Conservation (phyloP, 2,888 invertebrate genomes). For the Hymenopus coronatus region DNA sequence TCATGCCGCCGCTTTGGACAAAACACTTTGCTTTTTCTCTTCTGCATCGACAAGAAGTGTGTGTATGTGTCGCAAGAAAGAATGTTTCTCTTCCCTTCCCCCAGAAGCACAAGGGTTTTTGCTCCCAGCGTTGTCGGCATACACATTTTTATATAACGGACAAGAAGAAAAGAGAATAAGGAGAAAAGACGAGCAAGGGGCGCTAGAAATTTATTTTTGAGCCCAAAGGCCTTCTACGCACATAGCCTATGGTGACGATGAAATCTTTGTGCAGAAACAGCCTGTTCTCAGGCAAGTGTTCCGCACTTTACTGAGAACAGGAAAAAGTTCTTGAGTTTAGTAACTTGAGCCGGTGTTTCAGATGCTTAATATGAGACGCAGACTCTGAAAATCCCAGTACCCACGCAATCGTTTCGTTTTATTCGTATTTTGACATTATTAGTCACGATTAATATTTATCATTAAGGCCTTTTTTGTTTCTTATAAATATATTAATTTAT, state of each 20-base stretch:
- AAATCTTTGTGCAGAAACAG: neutral
- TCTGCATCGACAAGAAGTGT: neutral
- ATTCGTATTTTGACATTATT: no score
- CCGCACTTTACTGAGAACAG: neutral
- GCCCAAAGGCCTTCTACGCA: neutral
- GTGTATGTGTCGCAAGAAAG: neutral
- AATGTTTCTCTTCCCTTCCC: neutral
- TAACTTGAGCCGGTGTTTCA: neutral
- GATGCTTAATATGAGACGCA: no score
- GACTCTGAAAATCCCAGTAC: no score
- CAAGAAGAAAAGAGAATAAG: neutral
- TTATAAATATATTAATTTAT: no score
- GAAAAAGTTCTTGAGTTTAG: neutral
- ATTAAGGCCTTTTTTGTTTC: no score
- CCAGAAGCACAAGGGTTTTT: neutral
- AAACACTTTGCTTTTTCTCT: constrained; percentile 14
- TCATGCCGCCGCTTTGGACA: neutral
- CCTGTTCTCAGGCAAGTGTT: neutral
- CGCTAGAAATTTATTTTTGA: neutral
- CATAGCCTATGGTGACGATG: neutral
- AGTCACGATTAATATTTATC: no score
- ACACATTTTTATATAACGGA: constrained; percentile 7
- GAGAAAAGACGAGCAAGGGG: neutral
- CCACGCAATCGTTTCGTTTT: no score
- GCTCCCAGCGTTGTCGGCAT: constrained; percentile 2